These are phyloP conservation scores for Piprites chloris DNA, from an alignment of 2,113 vertebrate species.

Conservation along the genomic window DNA sequence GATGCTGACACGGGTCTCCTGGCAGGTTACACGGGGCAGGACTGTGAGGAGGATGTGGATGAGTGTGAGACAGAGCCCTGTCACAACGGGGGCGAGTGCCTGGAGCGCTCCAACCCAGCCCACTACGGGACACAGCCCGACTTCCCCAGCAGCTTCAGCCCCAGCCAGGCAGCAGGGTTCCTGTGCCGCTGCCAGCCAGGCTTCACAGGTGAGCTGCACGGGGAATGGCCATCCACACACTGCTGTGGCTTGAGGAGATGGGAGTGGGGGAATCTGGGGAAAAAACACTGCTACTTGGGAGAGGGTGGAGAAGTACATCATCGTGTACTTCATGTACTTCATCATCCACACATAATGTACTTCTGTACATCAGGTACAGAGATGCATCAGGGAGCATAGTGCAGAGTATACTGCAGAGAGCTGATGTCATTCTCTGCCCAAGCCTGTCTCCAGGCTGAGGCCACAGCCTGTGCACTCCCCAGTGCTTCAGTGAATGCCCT, in stretches of 20 bases:
- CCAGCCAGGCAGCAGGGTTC: constrained; percentile 79
- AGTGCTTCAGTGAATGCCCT: not conserved
- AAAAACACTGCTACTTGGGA: not conserved
- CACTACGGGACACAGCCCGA: constrained; percentile 69
- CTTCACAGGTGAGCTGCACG: constrained; percentile 78
- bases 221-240: not conserved
- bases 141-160: constrained; percentile 78
- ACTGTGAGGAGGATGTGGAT: constrained; percentile 85
- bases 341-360: no score
- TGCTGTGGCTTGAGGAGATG: not conserved
- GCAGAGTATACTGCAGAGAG: not conserved
- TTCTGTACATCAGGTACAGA: no score
- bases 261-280: not conserved
- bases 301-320: not conserved
- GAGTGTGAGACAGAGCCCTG: constrained; percentile 85
- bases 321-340: no score
- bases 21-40: constrained; percentile 84
- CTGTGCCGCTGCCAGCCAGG: constrained; percentile 85
- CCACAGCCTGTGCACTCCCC: not conserved
- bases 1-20: not conserved
- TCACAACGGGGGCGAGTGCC: constrained; percentile 79
- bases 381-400: no score
- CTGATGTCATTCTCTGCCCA: not conserved
- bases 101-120: constrained; percentile 79
- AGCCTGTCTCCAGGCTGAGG: not conserved